Evolutionary conservation across 2,797 vertebrate species (phyloP), one percentile per base, ranked within the genome.

Genomic region (Xenentodon cancila): DNA sequence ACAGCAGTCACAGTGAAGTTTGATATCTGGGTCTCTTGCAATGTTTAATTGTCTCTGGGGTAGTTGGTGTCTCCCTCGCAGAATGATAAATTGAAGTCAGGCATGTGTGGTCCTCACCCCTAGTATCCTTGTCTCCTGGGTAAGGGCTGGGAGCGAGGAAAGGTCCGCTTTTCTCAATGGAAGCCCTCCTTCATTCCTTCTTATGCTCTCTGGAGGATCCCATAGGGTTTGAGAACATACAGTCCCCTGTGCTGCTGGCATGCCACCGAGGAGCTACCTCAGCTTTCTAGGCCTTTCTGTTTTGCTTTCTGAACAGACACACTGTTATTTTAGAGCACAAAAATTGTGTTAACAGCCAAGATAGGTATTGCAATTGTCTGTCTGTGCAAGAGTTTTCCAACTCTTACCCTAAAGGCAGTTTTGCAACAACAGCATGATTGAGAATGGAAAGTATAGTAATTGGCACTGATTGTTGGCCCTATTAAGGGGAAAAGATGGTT

Each of bases 21-120:
- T 92, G 89, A 92, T 91, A 93, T 93, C 88, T 93, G 88, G 91
- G 90, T 91, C 92, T 94, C 86, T 89, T 68, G 80, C 86, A 89
- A 87, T 77, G 56, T 75, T 88, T 93, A 93, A 94, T 92, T 92
- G 87, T 93, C 91, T 93, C 90, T 44, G 79, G 91, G 90, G 90
- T 90, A 89, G 87, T 84, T 59, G 75, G 84, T 82, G 71, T 87
- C 83, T 85, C 82, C 68, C 80, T 84, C 77, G 80, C 80, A 72
- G 86, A 88, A 93, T 92, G 90, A 93, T 93, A 88, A 93, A 94
- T 92, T 90, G 82, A 91, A 89, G 84, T 37, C 75, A 90, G 88
- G 81, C 77, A 70, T 91, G 89, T 91, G 89, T 93, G 89, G 89
- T 93, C 91, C 80, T 91, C 87, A 91, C 88, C 85, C 87, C 64